Evolutionary conservation across 2,888 invertebrate genomes (phyloP).

Genomic region (Cantharis rufa): DNA sequence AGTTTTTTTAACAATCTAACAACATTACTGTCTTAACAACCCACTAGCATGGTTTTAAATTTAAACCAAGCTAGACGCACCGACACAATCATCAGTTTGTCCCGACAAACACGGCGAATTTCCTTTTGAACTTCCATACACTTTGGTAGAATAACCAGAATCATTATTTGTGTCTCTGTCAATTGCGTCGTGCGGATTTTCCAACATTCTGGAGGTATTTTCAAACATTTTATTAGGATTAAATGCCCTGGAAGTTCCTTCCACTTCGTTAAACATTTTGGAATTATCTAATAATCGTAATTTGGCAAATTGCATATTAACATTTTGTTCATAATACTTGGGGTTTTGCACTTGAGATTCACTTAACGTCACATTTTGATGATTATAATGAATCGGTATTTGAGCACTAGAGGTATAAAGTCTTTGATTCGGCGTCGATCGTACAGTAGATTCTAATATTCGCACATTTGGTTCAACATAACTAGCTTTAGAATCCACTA

Average conservation of each 20-base stretch:
- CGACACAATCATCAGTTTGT: slow-evolving; percentile 53
- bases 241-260: slow-evolving; percentile 44
- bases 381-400: slow-evolving; percentile 19
- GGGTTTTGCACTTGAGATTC: slow-evolving; percentile 25
- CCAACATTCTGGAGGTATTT: slow-evolving; percentile 46
- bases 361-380: slow-evolving; percentile 9
- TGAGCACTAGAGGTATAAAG: slow-evolving; percentile 24
- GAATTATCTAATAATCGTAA: slow-evolving; percentile 47
- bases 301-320: slow-evolving; percentile 50
- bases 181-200: slow-evolving; percentile 49
- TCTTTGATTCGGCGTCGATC: slow-evolving; percentile 13
- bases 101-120: slow-evolving; percentile 75
- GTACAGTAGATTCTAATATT: slow-evolving; percentile 44
- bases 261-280: slow-evolving; percentile 41
- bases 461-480: slow-evolving; percentile 51
- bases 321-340: slow-evolving; percentile 37
- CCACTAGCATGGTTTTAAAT: background rate
- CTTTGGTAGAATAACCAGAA: slow-evolving; percentile 83
- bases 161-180: slow-evolving; percentile 78
- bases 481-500: slow-evolving; percentile 45
- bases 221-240: slow-evolving; percentile 49
- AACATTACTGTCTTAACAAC: background rate
- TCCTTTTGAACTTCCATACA: slow-evolving; percentile 77
- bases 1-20: background rate
- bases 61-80: slow-evolving; percentile 71